phyloP scores from a whole-genome alignment of 2,797 vertebrate species.

The Alauda arvensis region DNA sequence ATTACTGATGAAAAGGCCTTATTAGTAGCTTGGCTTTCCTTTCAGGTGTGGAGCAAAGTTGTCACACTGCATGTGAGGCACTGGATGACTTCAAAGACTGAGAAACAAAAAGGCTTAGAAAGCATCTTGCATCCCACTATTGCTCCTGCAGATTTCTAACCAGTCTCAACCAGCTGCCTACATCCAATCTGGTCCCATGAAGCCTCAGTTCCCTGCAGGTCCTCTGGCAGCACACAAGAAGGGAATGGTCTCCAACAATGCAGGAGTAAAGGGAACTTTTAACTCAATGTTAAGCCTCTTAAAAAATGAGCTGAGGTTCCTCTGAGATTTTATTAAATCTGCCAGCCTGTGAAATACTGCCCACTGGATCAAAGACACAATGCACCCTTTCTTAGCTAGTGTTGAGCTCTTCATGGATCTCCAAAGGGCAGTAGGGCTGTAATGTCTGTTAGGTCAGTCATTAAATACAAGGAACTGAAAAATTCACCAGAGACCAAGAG shows the following conservation, averaged over 20 bases:
- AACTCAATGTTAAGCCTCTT: constrained; percentile 56
- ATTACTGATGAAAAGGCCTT: background rate
- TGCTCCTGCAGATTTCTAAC: constrained; percentile 40
- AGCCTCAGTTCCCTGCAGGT: background rate
- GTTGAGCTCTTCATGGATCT: constrained; percentile 46
- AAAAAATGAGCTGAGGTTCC: constrained; percentile 52
- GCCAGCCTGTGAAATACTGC: constrained; percentile 46
- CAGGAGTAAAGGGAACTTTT: constrained; percentile 37
- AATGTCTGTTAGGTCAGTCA: constrained; percentile 49
- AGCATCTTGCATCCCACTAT: background rate
- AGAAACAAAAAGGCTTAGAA: constrained; percentile 46
- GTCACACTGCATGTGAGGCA: background rate
- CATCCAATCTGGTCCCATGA: constrained; percentile 18
- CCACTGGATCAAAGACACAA: constrained; percentile 56
- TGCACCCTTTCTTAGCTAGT: constrained; percentile 51
- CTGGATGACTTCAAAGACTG: constrained; percentile 28
- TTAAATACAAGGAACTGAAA: constrained; percentile 50
- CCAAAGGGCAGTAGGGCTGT: constrained; percentile 32
- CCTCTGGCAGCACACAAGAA: constrained; percentile 19
- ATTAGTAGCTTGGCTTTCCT: constrained; percentile 20
- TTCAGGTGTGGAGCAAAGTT: constrained; percentile 15
- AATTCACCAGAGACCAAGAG: constrained; percentile 39
- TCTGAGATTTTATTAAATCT: constrained; percentile 60
- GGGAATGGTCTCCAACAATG: constrained; percentile 18
- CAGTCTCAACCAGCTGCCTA: constrained; percentile 35